phyloP scores from a whole-genome alignment of 2,888 invertebrate species.

The Latrodectus elegans region DNA sequence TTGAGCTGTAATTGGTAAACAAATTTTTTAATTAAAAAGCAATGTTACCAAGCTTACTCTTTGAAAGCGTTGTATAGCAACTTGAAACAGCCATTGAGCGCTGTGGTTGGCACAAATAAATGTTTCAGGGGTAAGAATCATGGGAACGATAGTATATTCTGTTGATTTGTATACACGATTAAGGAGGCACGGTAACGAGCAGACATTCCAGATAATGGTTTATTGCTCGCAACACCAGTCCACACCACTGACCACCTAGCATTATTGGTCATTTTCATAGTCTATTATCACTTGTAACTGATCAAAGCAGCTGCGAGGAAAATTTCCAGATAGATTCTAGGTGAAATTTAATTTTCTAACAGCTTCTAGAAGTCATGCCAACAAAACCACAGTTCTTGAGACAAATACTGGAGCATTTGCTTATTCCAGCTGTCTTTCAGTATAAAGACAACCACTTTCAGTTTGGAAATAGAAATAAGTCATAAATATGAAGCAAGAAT shows the following conservation, averaged over 20 bases:
- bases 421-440: conserved; percentile 10
- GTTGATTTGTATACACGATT: conserved; percentile 41
- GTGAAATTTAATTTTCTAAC: conserved; percentile 16
- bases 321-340: conserved; percentile 13
- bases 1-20: conserved; percentile 57
- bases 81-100: conserved; percentile 36
- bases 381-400: conserved; percentile 27
- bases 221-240: conserved; percentile 56
- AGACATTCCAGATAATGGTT: conserved; percentile 5
- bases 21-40: conserved; percentile 27
- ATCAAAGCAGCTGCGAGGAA: conserved; percentile 53
- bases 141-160: conserved; percentile 39
- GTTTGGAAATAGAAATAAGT: conserved; percentile 19
- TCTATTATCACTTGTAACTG: conserved; percentile 63
- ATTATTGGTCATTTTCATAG: conserved; percentile 21
- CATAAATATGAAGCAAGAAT: conserved; percentile 51
- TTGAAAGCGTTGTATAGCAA: conserved; percentile 53
- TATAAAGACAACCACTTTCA: conserved; percentile 18
- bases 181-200: conserved; percentile 57
- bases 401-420: not conserved
- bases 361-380: conserved; percentile 7
- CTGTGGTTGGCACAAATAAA: conserved; percentile 64
- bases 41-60: conserved; percentile 42
- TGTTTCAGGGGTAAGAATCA: conserved; percentile 54
- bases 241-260: conserved; percentile 21